Base-by-base conservation (phyloP, 2,113 vertebrate species). In the Electrona antarctica region DNA sequence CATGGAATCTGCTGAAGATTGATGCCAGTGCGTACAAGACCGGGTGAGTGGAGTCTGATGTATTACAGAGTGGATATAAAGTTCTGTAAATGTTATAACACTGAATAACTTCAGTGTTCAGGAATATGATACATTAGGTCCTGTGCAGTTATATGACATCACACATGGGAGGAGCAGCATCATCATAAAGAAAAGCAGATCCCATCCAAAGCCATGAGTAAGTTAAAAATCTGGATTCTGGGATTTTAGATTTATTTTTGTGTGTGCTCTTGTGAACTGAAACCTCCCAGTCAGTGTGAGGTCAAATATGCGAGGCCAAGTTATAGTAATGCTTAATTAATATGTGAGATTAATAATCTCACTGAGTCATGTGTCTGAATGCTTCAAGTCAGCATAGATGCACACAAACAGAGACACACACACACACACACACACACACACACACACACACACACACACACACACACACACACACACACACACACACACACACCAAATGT, bases 111-210 rank as follows among this genome's bases (percentile, higher is more conserved):
- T 60, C 71, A 72, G 72, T 81, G 66, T 54, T 69, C 69, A 74
- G 46, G 55, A 69, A 78, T 56, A 68, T 73, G 69, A 79, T 64
- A 41, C 33, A 41, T 3, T 41, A 45, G 67, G 77, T 78, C 66
- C 29, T 65, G 21, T 21, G 56, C 21, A 11, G 60, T 51, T 51
- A 57, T 51, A 57, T 60, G n/a, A 60, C 55, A 64, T 51, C 21
- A 56, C 21, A 56, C 60, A 50, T 14, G 28, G 60, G 56, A 67
- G 51, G 21, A 21, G 21, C 66, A 21, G 21, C 66, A 64, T 49
- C 63, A 64, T 76, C 56, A 71, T 85, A 70, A 84, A 83, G 71
- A 67, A 80, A 85, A 90, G 69, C 80, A 83, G 80, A 83, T 57
- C 59, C 66, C 21, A 2, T 52, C 45, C 29, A 75, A 3, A 7